Base-by-base conservation (phyloP, 1,140 invertebrate species). In the Neocloeon triangulifer region DNA sequence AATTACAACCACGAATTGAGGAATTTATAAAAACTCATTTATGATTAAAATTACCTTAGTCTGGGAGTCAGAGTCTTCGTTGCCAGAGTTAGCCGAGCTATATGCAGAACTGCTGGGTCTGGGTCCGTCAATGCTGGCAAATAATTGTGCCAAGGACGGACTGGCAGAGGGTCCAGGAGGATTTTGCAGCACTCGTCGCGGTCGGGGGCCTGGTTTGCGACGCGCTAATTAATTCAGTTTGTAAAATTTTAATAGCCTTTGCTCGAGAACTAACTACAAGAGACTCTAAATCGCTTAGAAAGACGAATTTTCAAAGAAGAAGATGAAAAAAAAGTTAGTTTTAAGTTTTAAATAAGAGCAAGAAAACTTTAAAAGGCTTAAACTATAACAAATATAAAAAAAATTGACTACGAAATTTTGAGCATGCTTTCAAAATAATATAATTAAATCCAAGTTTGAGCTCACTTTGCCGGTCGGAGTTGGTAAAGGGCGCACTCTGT, bases 191-290 rank as follows among this genome's bases (percentile, higher is more conserved):
- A 73, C 67, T 35, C 70, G 54, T 8, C 72, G 56, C 1, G 69
- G 71, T 41, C 73, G 73, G 13, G 70, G 70, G 19, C 70, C 71
- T 1, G 73, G 71, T 45, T 76, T 75, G 33, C 71, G 58, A 29
- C 73, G 62, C 25, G 70, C 71, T 73, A 44, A 25, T 47, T 48
- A 16, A 28, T 2, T 4, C 1, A 25, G 12, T 9, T 9, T 5
- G 6, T 13, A 14, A 22, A 4, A 30, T 26, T 33, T 28, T 38
- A 29, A 28, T 32, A 31, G 30, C 17, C 19, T 9, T 3, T 29
- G 10, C 7, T n/a, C n/a, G n/a, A n/a, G n/a, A n/a, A n/a, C n/a
- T n/a, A n/a, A n/a, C n/a, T n/a, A n/a, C n/a, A n/a, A n/a, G n/a
- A n/a, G n/a, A n/a, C n/a, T n/a, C n/a, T n/a, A n/a, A n/a, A n/a